These are phyloP conservation scores for Lithophane semibrunnea DNA, from an alignment of 2,888 invertebrate species.

Conservation along the genomic window DNA sequence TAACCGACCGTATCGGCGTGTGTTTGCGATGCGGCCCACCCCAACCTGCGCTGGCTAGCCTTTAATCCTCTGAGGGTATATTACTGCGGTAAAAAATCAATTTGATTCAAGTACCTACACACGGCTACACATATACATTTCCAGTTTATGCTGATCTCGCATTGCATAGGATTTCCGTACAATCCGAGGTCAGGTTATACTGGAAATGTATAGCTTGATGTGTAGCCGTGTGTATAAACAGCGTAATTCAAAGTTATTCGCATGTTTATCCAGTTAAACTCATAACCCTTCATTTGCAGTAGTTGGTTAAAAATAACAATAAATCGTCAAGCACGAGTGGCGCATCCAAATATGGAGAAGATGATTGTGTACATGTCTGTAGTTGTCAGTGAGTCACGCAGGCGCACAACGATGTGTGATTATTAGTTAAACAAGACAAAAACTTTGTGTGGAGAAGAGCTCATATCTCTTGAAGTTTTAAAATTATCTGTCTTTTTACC, in stretches of 20 bases:
- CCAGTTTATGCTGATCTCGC: too few species aligned
- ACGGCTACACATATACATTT: too few species aligned
- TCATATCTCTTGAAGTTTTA: not conserved
- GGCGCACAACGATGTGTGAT: not conserved
- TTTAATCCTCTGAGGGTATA: too few species aligned
- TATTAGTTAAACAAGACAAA: constrained; percentile 12
- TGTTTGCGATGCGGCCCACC: not conserved
- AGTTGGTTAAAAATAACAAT: constrained; percentile 15
- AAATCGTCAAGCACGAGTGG: constrained; percentile 32
- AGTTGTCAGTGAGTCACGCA: constrained; percentile 10
- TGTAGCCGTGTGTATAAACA: too few species aligned
- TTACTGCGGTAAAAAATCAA: too few species aligned
- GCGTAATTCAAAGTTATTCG: not conserved
- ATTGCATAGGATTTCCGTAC: too few species aligned
- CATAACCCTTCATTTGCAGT: not conserved
- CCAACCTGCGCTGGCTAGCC: not conserved
- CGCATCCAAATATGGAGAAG: constrained; percentile 19
- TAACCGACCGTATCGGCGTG: not conserved
- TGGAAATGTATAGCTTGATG: too few species aligned
- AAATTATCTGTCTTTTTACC: too few species aligned
- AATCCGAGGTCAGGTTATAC: too few species aligned
- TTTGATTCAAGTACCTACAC: not conserved
- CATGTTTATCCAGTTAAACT: not conserved
- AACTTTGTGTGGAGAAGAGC: constrained; percentile 1
- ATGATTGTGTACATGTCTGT: constrained; percentile 13